Base-by-base conservation (phyloP, 1,140 invertebrate species). In the Drosophila dunni region DNA sequence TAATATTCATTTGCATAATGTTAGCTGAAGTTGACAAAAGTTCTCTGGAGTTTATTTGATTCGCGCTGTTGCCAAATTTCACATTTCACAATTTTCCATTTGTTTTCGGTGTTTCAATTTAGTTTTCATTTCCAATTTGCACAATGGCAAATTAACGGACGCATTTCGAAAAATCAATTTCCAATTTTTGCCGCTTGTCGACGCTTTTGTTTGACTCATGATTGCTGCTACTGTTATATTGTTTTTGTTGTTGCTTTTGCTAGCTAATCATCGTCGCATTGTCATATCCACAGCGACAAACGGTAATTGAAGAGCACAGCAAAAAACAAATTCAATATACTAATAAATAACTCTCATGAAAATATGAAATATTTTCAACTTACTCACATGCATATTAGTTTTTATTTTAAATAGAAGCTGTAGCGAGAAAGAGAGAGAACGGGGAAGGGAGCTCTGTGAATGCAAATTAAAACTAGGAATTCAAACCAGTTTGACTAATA, bases 231-330 rank as follows among this genome's bases (percentile, higher is more conserved):
- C 15, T 53, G 13, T 15, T 57, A 7, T n/a, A n/a, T 63, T 60
- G 13, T 57, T 51, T 24, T 50, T 58, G 8, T 45, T 57, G 29
- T 40, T 53, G 20, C 24, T 79, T 42, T 63, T 64, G 48, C 50
- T 48, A 54, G 62, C 79, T 83, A 82, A 83, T 82, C 65, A 75
- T 79, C 61, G 42, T 11, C 62, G 75, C 71, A 78, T 67, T 79
- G 80, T 75, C 65, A 71, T 57, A 71, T 60, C 46, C 58, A 64
- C 46, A 68, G 45, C 75, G 53, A 63, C 74, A 82, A 75, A 73
- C 63, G 65, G 48, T 62, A 81, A 68, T 71, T 65, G 40, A 20
- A 44, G 29, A n/a, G 17, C 24, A 34, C 17, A 40, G 20, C 36
- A 33, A 48, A 42, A 36, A 42, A 20, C 11, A 6, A 56, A 36